These are phyloP conservation scores for Uropsilus gracilis DNA, from an alignment of 2,113 vertebrate genomes.

Conservation along the genomic window DNA sequence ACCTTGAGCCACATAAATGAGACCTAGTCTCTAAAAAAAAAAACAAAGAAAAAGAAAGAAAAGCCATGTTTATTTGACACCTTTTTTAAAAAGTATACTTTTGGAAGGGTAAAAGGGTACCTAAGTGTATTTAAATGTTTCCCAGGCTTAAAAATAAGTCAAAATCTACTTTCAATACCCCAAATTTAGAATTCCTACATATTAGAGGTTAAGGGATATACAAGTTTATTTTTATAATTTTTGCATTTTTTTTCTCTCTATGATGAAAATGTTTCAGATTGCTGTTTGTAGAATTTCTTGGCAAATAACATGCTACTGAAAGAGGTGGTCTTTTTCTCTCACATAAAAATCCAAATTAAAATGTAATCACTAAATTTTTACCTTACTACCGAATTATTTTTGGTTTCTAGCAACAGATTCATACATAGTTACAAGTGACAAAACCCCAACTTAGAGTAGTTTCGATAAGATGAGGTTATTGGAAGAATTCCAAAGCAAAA, in stretches of 20 bases:
- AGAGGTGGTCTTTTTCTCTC: neutral
- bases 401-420: neutral
- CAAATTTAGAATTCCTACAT: neutral
- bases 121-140: conserved; percentile 29
- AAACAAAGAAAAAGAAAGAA: no score
- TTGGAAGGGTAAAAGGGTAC: neutral
- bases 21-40: no score
- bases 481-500: conserved; percentile 9
- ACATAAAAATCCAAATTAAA: neutral
- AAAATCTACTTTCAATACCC: neutral
- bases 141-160: neutral
- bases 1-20: no score
- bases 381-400: neutral
- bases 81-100: conserved; percentile 34
- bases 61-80: neutral
- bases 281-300: neutral
- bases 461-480: conserved; percentile 23
- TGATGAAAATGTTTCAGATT: conserved; percentile 10
- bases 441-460: neutral
- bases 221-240: conserved; percentile 29
- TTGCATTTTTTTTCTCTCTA: neutral
- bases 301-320: neutral
- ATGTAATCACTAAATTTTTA: neutral
- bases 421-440: neutral
- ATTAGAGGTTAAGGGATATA: no score